Evolutionary conservation across 2,888 invertebrate species (phyloP).

Genomic region (Prosapia bicincta): DNA sequence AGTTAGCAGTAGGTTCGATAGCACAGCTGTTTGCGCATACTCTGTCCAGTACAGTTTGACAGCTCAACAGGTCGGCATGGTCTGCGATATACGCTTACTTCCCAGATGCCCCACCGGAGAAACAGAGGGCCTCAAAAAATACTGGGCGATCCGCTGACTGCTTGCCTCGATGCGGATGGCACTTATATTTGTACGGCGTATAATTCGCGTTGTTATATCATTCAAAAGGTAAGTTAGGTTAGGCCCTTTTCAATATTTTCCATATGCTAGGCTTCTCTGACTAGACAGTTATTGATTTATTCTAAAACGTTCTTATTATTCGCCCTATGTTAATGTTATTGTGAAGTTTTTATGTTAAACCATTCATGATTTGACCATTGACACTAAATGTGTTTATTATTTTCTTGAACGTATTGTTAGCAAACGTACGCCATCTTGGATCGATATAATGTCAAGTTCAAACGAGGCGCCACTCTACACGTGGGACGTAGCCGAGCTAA

Average conservation of each 20-base stretch:
- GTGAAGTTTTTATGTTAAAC: not conserved
- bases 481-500: constrained; percentile 21
- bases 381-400: not conserved
- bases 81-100: constrained; percentile 33
- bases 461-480: constrained; percentile 30
- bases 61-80: constrained; percentile 52
- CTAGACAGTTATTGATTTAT: not conserved
- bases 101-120: constrained; percentile 48
- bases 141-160: constrained; percentile 45
- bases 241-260: not conserved
- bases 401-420: not conserved
- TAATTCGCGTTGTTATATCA: constrained; percentile 60
- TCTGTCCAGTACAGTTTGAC: not conserved
- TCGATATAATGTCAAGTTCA: constrained; percentile 28
- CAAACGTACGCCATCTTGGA: constrained; percentile 33
- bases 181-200: constrained; percentile 61
- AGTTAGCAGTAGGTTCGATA: not conserved
- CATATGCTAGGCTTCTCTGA: constrained; percentile 2
- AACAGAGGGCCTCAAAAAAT: constrained; percentile 41
- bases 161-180: constrained; percentile 54
- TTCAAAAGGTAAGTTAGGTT: constrained; percentile 56
- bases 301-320: not conserved
- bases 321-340: not conserved
- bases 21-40: not conserved
- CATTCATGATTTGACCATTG: not conserved